Evolutionary conservation across 1,140 invertebrate genomes (phyloP).

Genomic region (Thalassaphorura encarpata): DNA sequence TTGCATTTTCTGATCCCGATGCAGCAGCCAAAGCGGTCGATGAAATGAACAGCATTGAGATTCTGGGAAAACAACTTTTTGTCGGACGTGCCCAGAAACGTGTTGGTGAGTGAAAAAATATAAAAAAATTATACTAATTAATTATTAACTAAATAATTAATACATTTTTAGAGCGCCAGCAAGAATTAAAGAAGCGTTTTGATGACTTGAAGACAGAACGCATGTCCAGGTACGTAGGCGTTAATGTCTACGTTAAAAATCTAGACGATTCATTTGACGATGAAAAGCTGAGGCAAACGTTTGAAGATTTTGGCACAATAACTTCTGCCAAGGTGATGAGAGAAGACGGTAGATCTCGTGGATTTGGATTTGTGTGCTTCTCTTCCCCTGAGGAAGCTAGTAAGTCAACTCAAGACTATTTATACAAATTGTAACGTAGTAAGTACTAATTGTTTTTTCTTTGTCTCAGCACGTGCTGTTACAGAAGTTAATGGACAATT

Average conservation of each 20-base stretch:
- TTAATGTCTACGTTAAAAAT: slow-evolving; percentile 98
- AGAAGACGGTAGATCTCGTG: slow-evolving; percentile 86
- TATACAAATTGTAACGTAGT: too few species aligned
- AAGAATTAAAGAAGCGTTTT: slow-evolving; percentile 91
- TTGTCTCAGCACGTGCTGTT: too few species aligned
- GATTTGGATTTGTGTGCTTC: slow-evolving; percentile 99
- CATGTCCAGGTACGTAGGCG: slow-evolving; percentile 84
- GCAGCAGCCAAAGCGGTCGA: slow-evolving; percentile 84
- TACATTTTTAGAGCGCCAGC: slow-evolving; percentile 63
- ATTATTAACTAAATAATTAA: neutral
- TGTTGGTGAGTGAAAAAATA: slow-evolving; percentile 41
- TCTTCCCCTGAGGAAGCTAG: slow-evolving; percentile 97
- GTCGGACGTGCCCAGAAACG: slow-evolving; percentile 98
- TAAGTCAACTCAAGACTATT: too few species aligned
- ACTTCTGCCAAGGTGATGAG: slow-evolving; percentile 95
- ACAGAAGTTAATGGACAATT: slow-evolving; percentile 98
- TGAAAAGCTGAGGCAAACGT: slow-evolving; percentile 86
- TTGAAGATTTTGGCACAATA: slow-evolving; percentile 87
- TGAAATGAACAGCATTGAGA: slow-evolving; percentile 82
- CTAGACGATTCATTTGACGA: slow-evolving; percentile 96
- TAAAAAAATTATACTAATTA: too few species aligned
- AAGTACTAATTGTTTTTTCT: too few species aligned
- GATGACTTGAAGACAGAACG: slow-evolving; percentile 91
- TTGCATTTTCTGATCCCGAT: slow-evolving; percentile 95
- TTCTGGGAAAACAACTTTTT: slow-evolving; percentile 74